Evolutionary conservation across 2,888 invertebrate species (phyloP).

Genomic region (Empis livida): DNA sequence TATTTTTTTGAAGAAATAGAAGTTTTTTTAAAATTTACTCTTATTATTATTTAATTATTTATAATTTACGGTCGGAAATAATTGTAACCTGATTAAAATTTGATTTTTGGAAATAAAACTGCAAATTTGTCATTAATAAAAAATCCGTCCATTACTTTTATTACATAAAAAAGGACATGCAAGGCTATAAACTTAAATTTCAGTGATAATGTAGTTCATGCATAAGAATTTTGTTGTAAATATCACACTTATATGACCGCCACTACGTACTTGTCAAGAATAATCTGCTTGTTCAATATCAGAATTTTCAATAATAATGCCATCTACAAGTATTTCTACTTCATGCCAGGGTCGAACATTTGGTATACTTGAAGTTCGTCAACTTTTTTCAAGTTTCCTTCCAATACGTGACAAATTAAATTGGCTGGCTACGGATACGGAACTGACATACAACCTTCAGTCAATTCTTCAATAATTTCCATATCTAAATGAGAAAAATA

Average conservation of each 20-base stretch:
- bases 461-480: slow-evolving; percentile 65
- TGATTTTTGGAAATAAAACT: too few species aligned
- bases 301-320: slow-evolving; percentile 66
- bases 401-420: slow-evolving; percentile 74
- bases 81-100: too few species aligned
- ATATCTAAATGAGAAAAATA: slow-evolving; percentile 54
- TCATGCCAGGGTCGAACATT: slow-evolving; percentile 79
- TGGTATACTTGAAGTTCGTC: slow-evolving; percentile 76
- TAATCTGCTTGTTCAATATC: slow-evolving; percentile 65
- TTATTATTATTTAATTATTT: too few species aligned
- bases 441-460: slow-evolving; percentile 55
- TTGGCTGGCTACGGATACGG: slow-evolving; percentile 73
- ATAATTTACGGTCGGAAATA: too few species aligned
- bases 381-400: slow-evolving; percentile 64
- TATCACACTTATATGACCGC: slow-evolving; percentile 60
- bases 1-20: too few species aligned
- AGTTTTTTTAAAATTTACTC: too few species aligned
- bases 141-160: too few species aligned
- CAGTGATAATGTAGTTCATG: slow-evolving; percentile 75
- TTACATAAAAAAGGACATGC: too few species aligned
- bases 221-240: slow-evolving; percentile 67
- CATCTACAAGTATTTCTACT: slow-evolving; percentile 76
- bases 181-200: slow-evolving; percentile 55
- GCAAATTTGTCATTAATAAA: too few species aligned
- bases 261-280: slow-evolving; percentile 69